Base-by-base conservation (phyloP, 2,113 vertebrate species). In the Tylochromis polylepis region DNA sequence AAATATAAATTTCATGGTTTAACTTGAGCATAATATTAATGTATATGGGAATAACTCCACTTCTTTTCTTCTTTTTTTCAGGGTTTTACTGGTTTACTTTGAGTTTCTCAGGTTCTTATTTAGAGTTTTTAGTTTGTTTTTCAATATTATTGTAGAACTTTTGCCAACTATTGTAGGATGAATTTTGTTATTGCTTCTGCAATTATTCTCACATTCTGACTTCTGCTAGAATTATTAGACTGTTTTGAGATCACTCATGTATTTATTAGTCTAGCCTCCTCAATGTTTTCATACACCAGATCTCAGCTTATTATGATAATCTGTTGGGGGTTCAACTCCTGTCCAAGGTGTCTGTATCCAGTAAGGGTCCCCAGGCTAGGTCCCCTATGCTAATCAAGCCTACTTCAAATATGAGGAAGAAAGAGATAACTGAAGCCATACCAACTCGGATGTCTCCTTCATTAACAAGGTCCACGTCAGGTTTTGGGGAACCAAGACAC, bases 401-500 rank as follows among this genome's bases (percentile, higher is more conserved):
- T 60, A 60, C 58, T 60, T 31, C 3, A 60, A 60, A 60, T 31
- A 2, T 31, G 15, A 60, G 27, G 58, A 60, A 31, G 27, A 2
- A 60, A 60, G 15, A 60, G 15, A 60, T 11, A 31, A 60, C 15
- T 60, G 27, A 60, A 58, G 55, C 22, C 41, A 20, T 15, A 59
- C 8, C 14, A 29, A 14, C 14, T 59, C 1, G 4, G 57, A 1
- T 29, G 14, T 31, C 15, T 15, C 14, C 27, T 15, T 29, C 9
- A 16, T 70, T 70, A 43, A 43, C 65, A 70, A 43, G n/a, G 38
- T 43, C 36, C 20, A 24, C 22, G 8, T 70, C 65, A 70, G n/a
- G 38, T 70, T 12, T 70, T 70, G 38, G 43, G 65, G 65, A n/a
- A n/a, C n/a, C n/a, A n/a, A n/a, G n/a, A 70, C 65, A 70, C 38